A percentile compares a stretch with the other conserved stretches of the same genome.
phyloP scores from a whole-genome alignment of 2,113 vertebrate genomes.

The Phyllostomus discolor region DNA sequence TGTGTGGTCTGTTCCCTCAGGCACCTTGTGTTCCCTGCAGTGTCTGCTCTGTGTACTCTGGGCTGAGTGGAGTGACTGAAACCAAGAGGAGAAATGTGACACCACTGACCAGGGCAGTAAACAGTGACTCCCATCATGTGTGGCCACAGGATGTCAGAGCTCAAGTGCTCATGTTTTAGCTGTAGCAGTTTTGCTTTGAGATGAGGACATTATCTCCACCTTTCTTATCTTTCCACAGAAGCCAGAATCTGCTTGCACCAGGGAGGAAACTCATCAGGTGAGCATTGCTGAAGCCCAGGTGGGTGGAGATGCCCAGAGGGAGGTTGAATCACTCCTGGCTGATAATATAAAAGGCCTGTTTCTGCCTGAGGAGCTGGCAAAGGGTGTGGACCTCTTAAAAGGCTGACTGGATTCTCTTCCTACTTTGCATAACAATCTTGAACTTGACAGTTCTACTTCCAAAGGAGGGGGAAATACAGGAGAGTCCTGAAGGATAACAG shows the following conservation, averaged over 20 bases:
- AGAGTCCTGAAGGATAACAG: not conserved
- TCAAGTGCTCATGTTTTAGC: not conserved
- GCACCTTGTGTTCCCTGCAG: not conserved
- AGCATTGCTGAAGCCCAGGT: not conserved
- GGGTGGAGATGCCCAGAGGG: not conserved
- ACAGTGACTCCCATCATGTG: not conserved
- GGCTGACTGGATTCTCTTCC: not conserved
- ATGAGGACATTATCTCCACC: not conserved
- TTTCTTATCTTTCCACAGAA: not conserved
- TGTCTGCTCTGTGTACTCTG: not conserved
- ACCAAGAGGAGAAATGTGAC: not conserved
- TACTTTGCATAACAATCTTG: conserved; percentile 52
- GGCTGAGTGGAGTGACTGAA: not conserved
- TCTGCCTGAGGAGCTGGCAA: not conserved
- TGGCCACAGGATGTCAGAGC: not conserved
- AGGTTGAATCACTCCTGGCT: conserved; percentile 6
- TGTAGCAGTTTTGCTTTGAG: not conserved
- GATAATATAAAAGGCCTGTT: not conserved
- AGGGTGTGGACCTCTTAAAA: not conserved
- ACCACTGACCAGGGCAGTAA: not conserved
- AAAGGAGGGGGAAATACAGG: not conserved
- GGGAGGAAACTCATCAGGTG: not conserved
- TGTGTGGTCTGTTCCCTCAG: not conserved
- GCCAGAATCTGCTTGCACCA: not conserved
- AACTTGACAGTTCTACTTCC: not conserved